Evolutionary conservation across 37 sponge, comb jelly and placozoan genomes (phyloP).

Genomic region (Halisarca cf. caerulea): DNA sequence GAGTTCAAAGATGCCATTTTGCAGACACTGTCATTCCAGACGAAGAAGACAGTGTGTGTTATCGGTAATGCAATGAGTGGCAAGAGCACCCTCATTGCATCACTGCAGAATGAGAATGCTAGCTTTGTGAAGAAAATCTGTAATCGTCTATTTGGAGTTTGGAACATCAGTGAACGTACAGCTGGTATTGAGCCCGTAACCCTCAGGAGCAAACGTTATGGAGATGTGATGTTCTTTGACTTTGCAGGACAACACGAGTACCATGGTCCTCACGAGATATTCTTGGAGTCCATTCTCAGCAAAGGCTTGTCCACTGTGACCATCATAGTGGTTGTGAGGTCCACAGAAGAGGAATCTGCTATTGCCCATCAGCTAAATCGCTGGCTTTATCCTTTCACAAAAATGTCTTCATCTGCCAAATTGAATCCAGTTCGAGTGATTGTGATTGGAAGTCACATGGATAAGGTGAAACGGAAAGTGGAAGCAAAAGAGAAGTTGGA

Average conservation of each 20-base stretch:
- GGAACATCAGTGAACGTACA: not conserved
- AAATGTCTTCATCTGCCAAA: not conserved
- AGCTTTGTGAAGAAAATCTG: not conserved
- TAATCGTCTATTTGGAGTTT: not conserved
- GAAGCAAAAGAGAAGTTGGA: not conserved
- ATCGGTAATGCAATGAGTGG: constrained; percentile 27
- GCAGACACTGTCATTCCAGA: constrained; percentile 7
- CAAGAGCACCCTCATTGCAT: constrained; percentile 16
- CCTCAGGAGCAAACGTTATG: not conserved
- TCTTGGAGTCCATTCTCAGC: not conserved
- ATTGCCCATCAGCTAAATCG: not conserved
- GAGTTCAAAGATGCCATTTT: not conserved
- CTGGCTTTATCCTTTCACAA: constrained; percentile 1
- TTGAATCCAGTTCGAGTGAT: constrained; percentile 1
- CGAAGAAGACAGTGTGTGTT: not conserved
- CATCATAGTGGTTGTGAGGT: not conserved
- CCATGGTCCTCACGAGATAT: constrained; percentile 24
- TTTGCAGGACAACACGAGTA: constrained; percentile 29
- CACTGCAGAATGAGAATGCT: not conserved
- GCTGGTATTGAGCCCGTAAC: constrained; percentile 14
- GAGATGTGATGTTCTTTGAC: constrained; percentile 21
- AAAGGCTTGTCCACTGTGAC: not conserved
- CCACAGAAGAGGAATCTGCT: constrained; percentile 11
- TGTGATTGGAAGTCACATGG: constrained; percentile 6
- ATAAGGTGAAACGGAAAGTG: not conserved